These are phyloP conservation scores for Thunnus thynnus DNA, from an alignment of 2,113 vertebrate species.

Conservation along the genomic window DNA sequence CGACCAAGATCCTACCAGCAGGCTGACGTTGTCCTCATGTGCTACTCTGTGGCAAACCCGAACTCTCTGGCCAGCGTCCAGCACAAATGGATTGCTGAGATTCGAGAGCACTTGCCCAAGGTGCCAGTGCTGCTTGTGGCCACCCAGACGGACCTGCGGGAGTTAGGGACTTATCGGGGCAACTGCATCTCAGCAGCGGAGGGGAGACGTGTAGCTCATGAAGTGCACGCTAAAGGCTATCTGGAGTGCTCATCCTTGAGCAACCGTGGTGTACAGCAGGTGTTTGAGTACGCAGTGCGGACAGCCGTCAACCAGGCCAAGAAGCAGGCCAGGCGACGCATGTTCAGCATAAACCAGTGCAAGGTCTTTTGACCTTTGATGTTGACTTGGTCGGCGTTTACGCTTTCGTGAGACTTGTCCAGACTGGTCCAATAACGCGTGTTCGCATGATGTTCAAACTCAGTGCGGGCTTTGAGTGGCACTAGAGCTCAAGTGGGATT, in stretches of 20 bases:
- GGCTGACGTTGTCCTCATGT: conserved; percentile 94
- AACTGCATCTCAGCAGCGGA: conserved; percentile 86
- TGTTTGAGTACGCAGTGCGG: conserved; percentile 95
- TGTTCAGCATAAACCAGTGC: conserved; percentile 92
- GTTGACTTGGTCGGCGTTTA: background rate
- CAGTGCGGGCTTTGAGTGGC: background rate
- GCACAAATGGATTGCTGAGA: conserved; percentile 92
- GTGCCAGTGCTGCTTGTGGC: conserved; percentile 94
- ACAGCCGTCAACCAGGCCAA: conserved; percentile 90
- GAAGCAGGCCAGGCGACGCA: conserved; percentile 85
- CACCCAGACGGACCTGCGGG: conserved; percentile 95
- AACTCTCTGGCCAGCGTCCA: conserved; percentile 90
- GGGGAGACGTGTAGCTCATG: conserved; percentile 91
- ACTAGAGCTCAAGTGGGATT: background rate
- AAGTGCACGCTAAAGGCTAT: conserved; percentile 92
- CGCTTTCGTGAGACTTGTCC: background rate
- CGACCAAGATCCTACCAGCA: conserved; percentile 96
- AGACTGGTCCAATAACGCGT: background rate
- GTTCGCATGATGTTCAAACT: conserved; percentile 36
- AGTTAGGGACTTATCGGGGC: conserved; percentile 85
- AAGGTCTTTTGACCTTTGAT: conserved; percentile 88
- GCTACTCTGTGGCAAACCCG: conserved; percentile 95
- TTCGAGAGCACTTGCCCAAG: conserved; percentile 89
- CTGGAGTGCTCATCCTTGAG: conserved; percentile 95
- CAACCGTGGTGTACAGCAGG: conserved; percentile 95